Evolutionary conservation across 2,113 vertebrate species (phyloP), one percentile per base, ranked within the genome.

Genomic region (Chloropsis cyanopogon): DNA sequence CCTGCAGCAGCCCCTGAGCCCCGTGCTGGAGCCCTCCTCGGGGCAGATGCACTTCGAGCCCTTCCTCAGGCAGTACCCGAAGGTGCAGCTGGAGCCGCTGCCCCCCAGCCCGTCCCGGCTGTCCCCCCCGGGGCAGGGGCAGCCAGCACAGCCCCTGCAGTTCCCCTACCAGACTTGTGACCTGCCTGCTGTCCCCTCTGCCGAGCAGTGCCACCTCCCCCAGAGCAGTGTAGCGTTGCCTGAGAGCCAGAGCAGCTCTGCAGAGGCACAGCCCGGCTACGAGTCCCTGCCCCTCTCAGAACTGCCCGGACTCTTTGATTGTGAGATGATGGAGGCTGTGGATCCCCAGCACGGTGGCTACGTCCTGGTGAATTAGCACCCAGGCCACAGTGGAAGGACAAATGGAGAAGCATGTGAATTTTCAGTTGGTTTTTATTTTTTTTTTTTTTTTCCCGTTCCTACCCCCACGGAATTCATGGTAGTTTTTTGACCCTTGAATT

Each of bases 261-360:
- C 92, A 3, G 98, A 97, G 28, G 22, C 96, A 4, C 79, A 95
- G 61, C 81, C 98, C 10, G 68, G 90, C 93, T 98, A 98, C 3
- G 98, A 98, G 33, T 31, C 98, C 1, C 95, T 99, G 46, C 72
- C 97, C 29, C 98, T 99, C 41, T 80, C 98, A 0, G 98, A 99
- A n/a, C 83, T 99, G 92, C 98, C 98, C 14, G 97, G 96, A 68
- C 98, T 99, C 84, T 98, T 99, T 64, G 99, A 99, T 75, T 98
- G 98, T 53, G 99, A 99, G 96, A 99, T 99, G 99, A 99, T 99
- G 98, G 99, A 99, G 96, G 99, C 99, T 2, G 99, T 99, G 89
- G 99, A 99, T 97, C 98, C 99, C 4, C 99, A 99, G 97, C 99
- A 99, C 61, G 79, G 97, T 0, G 99, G 99, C 59, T 99, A 98